These are phyloP conservation scores for Bombus vancouverensis DNA, from an alignment of 1,140 invertebrate species.

Conservation along the genomic window DNA sequence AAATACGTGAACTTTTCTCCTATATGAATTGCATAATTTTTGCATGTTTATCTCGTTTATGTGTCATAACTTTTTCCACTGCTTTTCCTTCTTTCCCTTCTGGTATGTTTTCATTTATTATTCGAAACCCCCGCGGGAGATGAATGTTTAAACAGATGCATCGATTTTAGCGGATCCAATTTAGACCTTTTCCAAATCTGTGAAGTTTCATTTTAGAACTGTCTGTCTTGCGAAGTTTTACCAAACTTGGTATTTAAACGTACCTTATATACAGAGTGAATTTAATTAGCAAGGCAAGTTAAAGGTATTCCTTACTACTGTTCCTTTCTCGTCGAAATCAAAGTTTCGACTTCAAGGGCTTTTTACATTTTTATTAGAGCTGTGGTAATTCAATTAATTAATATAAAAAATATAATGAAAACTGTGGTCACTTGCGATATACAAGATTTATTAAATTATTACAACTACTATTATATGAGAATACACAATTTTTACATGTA, in stretches of 20 bases:
- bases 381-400: neutral
- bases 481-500: conserved; percentile 77
- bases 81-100: neutral
- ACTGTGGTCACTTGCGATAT: conserved; percentile 56
- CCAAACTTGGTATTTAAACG: neutral
- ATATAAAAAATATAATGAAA: neutral
- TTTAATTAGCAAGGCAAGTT: neutral
- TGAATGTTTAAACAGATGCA: neutral
- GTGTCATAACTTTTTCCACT: neutral
- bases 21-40: neutral
- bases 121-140: neutral
- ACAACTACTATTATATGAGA: conserved; percentile 74
- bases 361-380: neutral
- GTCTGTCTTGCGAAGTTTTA: neutral
- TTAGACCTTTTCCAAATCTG: neutral
- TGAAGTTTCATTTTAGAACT: neutral
- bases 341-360: neutral
- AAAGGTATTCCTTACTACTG: neutral
- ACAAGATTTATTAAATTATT: conserved; percentile 77
- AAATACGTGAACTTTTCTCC: neutral
- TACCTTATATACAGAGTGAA: too few species aligned
- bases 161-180: neutral
- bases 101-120: neutral
- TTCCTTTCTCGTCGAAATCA: neutral
- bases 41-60: too few species aligned